Conservation (phyloP, 2,888 invertebrate species). For the Eumerus sabulonum region DNA sequence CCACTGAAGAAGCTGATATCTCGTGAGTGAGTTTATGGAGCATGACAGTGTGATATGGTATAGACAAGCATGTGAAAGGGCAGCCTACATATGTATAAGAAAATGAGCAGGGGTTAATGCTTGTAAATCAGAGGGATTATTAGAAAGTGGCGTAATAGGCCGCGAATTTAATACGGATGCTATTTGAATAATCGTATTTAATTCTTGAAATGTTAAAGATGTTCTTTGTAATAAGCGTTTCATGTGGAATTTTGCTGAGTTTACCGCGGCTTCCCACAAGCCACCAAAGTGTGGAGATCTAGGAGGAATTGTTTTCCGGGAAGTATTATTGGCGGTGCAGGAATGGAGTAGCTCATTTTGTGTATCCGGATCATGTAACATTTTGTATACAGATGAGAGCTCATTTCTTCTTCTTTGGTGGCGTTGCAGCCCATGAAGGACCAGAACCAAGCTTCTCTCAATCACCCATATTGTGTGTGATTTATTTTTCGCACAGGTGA, state of each 20-base stretch:
- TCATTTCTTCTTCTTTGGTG: no score
- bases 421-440: no score
- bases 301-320: neutral
- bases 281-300: conserved; percentile 7
- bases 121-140: neutral
- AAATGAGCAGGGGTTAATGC: neutral
- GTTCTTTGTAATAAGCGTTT: neutral
- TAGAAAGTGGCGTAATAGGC: neutral
- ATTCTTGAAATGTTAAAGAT: conserved; percentile 9
- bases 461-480: no score
- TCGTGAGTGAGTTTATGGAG: no score
- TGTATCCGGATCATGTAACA: no score
- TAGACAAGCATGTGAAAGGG: no score
- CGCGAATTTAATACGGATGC: neutral
- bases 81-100: neutral
- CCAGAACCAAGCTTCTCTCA: no score
- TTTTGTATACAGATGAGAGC: no score
- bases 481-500: no score
- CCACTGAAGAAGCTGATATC: no score
- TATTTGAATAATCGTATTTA: conserved; percentile 3
- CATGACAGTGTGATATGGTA: no score
- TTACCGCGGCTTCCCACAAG: conserved; percentile 2
- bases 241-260: conserved; percentile 1
- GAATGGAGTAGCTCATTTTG: neutral
- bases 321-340: neutral